These are phyloP conservation scores for Bos indicus DNA, from an alignment of 2,113 vertebrate genomes.

Conservation along the genomic window DNA sequence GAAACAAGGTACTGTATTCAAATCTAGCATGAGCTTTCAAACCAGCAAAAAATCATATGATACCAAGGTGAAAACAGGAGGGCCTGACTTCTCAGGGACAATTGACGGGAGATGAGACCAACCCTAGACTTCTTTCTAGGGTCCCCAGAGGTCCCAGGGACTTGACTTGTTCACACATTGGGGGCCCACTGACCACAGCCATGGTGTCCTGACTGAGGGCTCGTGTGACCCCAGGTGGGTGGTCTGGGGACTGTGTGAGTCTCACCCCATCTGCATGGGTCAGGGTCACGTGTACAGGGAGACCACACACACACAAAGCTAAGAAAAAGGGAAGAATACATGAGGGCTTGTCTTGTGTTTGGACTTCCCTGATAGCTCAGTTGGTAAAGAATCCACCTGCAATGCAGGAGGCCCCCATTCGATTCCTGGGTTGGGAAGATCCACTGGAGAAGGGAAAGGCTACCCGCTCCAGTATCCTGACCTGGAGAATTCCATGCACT, in stretches of 20 bases:
- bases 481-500: not conserved
- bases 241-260: not conserved
- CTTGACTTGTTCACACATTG: not conserved
- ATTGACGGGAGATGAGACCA: not conserved
- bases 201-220: not conserved
- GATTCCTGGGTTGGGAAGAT: not conserved
- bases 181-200: not conserved
- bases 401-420: not conserved
- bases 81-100: not conserved
- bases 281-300: not conserved
- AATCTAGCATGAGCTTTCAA: not conserved
- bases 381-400: not conserved
- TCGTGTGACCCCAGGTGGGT: accelerated
- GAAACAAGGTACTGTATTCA: not conserved
- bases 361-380: not conserved
- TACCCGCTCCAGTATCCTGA: not conserved
- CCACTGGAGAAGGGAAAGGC: not conserved
- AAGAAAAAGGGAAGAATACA: not conserved
- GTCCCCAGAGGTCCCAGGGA: not conserved
- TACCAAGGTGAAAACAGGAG: not conserved
- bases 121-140: not conserved
- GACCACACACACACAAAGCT: not conserved
- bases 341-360: not conserved
- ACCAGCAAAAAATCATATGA: not conserved
- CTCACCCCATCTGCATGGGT: not conserved